Evolutionary conservation across 1,140 invertebrate genomes (phyloP), one percentile per base, ranked within the genome.

Genomic region (Ephestia elutella): DNA sequence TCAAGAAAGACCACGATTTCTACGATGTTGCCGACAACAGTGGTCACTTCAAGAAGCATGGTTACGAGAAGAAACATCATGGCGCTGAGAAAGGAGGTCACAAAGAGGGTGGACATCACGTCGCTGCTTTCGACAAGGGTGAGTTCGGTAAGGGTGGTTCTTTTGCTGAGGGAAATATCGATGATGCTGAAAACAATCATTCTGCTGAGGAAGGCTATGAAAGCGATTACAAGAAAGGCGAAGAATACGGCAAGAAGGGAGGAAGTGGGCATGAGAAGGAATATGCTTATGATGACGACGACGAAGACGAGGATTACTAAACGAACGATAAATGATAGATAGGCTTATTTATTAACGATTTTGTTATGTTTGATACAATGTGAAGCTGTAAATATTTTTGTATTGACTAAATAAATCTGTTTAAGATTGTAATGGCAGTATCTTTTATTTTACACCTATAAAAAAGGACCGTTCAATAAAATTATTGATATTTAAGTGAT

Each of bases 1-100:
- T 90, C 86, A 93, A 93, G 75, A 94, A 94, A 73, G 91, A 93
- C 65, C 92, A 93, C 55, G 91, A 92, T 61, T 94, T 94, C 83
- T 94, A 94, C 71, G 93, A 94, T 70, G 92, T 93, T 49, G 90
- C 90, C 7, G 91, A 93, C 73, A 91, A 92, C 10, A 91, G 90
- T 49, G 93, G 93, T 0, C 87, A 92, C 68, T 91, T 91, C 71
- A 90, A 91, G 30, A 93, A 92, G 63, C 90, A 93, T 68, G 91
- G 88, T 0, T 78, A 83, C 35, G 78, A 82, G 56, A 82, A 91
- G 38, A 78, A 86, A 18, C 77, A 91, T 28, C 90, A 92, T 66
- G 82, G 82, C 4, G 78, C 86, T 1, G 82, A 79, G n/a, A 85
- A 90, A 25, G 92, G 91, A 2, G 89, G 63, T n/a, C 88, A 90